Evolutionary conservation across 2,113 vertebrate genomes (phyloP), one percentile per base, ranked within the genome.

Genomic region (Sinocyclocheilus rhinocerous): DNA sequence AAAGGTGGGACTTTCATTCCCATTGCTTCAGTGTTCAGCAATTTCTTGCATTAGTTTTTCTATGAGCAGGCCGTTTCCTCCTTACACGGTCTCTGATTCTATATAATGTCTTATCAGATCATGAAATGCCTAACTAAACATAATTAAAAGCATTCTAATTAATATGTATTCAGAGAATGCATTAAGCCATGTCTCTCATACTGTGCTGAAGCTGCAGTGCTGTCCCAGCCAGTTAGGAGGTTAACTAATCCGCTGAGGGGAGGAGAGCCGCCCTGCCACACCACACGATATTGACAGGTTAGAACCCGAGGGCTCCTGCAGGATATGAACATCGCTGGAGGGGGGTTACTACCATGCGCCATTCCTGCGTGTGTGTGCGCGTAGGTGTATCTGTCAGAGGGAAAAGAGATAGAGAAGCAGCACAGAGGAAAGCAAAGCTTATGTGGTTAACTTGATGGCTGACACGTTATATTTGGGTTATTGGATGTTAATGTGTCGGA

Each of bases 241-340:
- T 95, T 94, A 95, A 94, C 92, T 86, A 91, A 92, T 92, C 91
- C 91, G 83, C 91, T 87, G 92, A 91, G 90, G 88, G 78, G 79
- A 78, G 55, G 20, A 85, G 79, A 91, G 93, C 89, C 85, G 88
- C 87, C 89, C 87, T 65, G 90, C 90, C 67, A 33, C 67, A 57
- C 45, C 92, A 87, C 91, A 92, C 90, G 91, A 95, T 96, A 96
- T 95, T 95, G 95, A 96, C 94, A 95, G 95, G 92, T 94, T 95
- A 94, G 93, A 93, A 95, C 95, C 95, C 90, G 93, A 94, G 93
- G 95, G 95, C 94, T 94, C 92, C 95, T 95, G 94, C 94, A 95
- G 95, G 95, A 95, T 94, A 95, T 95, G 93, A 95, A 93, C 95
- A 95, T 89, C 91, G 95, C 95, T 95, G 94, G 93, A 94, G 95